A percentile compares a stretch with the other conserved stretches of the same genome.
These are phyloP conservation scores for Greenwoodochromis staneri DNA, from an alignment of 2,113 vertebrate genomes.

Conservation along the genomic window DNA sequence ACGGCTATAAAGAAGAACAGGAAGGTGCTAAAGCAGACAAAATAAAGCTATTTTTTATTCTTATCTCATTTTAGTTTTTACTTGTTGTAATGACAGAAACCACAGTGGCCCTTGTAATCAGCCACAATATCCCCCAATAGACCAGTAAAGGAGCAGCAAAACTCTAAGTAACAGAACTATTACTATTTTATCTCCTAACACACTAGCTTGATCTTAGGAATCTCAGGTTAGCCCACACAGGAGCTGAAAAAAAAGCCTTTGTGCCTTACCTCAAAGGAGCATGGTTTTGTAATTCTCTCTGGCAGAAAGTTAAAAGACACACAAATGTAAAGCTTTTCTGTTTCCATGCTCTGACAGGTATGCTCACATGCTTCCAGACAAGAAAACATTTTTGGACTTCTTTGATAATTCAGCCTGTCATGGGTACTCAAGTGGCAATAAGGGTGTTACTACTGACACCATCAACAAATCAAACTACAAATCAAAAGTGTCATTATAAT, in stretches of 20 bases:
- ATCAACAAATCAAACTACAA: conserved; percentile 17
- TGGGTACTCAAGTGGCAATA: not conserved
- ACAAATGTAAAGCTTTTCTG: not conserved
- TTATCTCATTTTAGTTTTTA: not conserved
- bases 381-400: not conserved
- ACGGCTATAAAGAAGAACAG: not conserved
- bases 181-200: not conserved
- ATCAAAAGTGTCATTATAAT: not conserved
- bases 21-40: not conserved
- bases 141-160: not conserved
- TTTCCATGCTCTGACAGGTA: not conserved
- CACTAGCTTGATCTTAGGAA: not conserved
- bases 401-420: not conserved
- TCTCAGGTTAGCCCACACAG: conserved; percentile 23
- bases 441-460: conserved; percentile 17
- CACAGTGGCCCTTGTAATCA: not conserved
- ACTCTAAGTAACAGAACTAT: not conserved
- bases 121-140: not conserved
- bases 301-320: not conserved
- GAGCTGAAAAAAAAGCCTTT: conserved; percentile 12
- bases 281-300: not conserved
- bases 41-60: not conserved
- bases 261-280: not conserved
- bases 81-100: not conserved
- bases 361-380: not conserved